Percentiles rank a stretch among this genome's conserved stretches.
Evolutionary conservation across 2,888 invertebrate species (phyloP).

Genomic region (Uropetala carovei): DNA sequence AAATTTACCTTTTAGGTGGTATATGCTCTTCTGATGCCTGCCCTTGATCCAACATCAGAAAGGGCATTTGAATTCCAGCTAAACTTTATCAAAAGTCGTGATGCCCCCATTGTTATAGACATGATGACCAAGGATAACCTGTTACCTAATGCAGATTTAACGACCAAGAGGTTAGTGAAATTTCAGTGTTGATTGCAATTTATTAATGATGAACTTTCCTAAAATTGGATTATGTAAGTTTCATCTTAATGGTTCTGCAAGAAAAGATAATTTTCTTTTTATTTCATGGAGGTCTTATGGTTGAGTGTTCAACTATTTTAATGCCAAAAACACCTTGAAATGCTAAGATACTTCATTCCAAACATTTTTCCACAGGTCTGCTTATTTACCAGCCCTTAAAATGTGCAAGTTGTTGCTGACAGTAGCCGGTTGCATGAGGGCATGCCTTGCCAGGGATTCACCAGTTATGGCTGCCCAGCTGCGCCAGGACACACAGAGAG

Average conservation of each 20-base stretch:
- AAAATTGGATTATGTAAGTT: no score
- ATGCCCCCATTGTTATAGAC: slow-evolving; percentile 84
- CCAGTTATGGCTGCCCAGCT: slow-evolving; percentile 76
- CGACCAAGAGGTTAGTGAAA: slow-evolving; percentile 79
- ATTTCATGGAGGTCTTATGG: no score
- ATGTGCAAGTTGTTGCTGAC: slow-evolving; percentile 93
- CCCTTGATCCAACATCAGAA: slow-evolving; percentile 87
- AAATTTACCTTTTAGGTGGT: slow-evolving; percentile 80
- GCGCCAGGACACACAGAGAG: slow-evolving; percentile 72
- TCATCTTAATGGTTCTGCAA: no score
- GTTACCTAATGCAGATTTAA: slow-evolving; percentile 86
- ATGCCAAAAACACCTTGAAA: neutral
- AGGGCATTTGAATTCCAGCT: slow-evolving; percentile 84
- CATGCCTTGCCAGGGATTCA: slow-evolving; percentile 77
- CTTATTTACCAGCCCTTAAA: slow-evolving; percentile 91
- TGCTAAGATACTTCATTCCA: slow-evolving; percentile 29
- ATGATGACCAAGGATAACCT: slow-evolving; percentile 92
- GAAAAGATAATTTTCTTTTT: no score
- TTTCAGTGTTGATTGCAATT: no score
- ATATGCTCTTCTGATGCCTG: slow-evolving; percentile 95
- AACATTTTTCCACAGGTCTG: slow-evolving; percentile 79
- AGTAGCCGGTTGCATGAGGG: slow-evolving; percentile 89
- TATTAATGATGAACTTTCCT: no score
- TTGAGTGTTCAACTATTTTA: no score
- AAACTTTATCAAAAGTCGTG: slow-evolving; percentile 82